Percentiles rank a stretch among this genome's conserved stretches.
Conservation (phyloP, 2,113 vertebrate species). For the Cryptomyrus ogoouensis region DNA sequence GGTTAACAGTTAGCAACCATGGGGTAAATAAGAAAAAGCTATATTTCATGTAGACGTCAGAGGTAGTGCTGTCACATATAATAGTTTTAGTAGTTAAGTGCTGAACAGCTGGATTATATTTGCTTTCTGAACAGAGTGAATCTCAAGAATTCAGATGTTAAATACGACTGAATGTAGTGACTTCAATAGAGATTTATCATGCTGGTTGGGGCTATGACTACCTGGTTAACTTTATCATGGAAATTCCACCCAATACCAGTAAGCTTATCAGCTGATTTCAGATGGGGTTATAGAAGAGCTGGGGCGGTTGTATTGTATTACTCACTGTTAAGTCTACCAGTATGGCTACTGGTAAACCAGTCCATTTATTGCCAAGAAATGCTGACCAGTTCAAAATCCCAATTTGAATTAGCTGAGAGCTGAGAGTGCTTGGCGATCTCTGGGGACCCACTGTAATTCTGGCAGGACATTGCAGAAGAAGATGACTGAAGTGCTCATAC, state of each 20-base stretch:
- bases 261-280: not conserved
- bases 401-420: not conserved
- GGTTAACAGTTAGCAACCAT: not conserved
- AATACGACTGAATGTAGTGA: not conserved
- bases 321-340: not conserved
- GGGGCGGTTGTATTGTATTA: not conserved
- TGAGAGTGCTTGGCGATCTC: not conserved
- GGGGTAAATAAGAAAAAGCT: not conserved
- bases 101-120: conserved; percentile 6
- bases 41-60: not conserved
- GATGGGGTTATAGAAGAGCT: not conserved
- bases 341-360: not conserved
- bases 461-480: not conserved
- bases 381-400: not conserved
- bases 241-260: not conserved
- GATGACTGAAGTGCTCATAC: not conserved
- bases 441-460: not conserved
- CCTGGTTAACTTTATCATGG: not conserved
- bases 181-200: not conserved
- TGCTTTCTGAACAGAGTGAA: not conserved
- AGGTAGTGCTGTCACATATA: not conserved
- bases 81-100: not conserved
- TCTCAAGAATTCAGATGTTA: not conserved
- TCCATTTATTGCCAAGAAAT: not conserved
- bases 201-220: not conserved